A percentile compares a stretch with the other conserved stretches of the same genome.
Evolutionary conservation across 2,888 invertebrate species (phyloP).

Genomic region (Drosophila nigricruria): DNA sequence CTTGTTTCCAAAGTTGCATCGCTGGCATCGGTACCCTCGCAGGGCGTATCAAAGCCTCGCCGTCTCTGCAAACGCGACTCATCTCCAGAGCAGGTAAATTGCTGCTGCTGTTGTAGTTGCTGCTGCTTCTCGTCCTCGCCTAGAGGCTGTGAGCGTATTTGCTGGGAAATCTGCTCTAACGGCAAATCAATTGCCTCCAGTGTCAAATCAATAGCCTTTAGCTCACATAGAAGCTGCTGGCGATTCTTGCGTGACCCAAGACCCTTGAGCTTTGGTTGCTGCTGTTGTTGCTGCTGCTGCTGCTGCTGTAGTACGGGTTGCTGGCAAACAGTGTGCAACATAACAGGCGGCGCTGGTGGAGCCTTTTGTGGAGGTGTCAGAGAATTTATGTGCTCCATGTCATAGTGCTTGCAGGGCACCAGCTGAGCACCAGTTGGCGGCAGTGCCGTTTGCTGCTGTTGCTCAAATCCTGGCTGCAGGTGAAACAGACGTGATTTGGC

Average conservation of each 20-base stretch:
- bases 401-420: slow-evolving; percentile 80
- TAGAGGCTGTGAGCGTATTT: slow-evolving; percentile 86
- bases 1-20: slow-evolving; percentile 43
- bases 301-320: slow-evolving; percentile 61
- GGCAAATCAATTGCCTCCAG: slow-evolving; percentile 65
- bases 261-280: slow-evolving; percentile 76
- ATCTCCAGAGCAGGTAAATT: slow-evolving; percentile 60
- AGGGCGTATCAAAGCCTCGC: slow-evolving; percentile 69
- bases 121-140: slow-evolving; percentile 84
- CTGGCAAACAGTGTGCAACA: slow-evolving; percentile 68
- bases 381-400: slow-evolving; percentile 82
- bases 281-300: slow-evolving; percentile 52
- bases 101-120: slow-evolving; percentile 45
- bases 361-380: slow-evolving; percentile 81
- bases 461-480: slow-evolving; percentile 85
- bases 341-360: slow-evolving; percentile 79
- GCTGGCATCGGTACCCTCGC: slow-evolving; percentile 33
- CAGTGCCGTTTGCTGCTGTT: slow-evolving; percentile 65
- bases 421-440: slow-evolving; percentile 60
- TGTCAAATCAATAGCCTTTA: slow-evolving; percentile 74
- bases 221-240: slow-evolving; percentile 81
- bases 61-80: slow-evolving; percentile 78
- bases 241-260: slow-evolving; percentile 84
- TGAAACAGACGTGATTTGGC: slow-evolving; percentile 85
- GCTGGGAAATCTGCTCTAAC: slow-evolving; percentile 74